Base-by-base conservation (phyloP, 2,888 invertebrate species). In the Trissolcus japonicus region DNA sequence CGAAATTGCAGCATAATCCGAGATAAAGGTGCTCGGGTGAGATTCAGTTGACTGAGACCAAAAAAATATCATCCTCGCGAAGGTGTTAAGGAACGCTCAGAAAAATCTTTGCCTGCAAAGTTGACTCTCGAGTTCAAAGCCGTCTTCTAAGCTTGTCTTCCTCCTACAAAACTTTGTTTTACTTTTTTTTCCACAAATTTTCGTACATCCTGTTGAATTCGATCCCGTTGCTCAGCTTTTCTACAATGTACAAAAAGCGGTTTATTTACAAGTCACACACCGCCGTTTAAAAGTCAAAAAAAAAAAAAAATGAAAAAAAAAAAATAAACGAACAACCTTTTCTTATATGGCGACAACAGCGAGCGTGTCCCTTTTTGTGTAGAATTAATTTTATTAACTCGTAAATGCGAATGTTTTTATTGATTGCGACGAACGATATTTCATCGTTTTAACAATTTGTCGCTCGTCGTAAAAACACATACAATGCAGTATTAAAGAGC, bases 361-460 rank as follows among this genome's bases (percentile, higher is more conserved):
- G 9, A 29, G n/a, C 2, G 19, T 35, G 35, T 7, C 11, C 11
- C 11, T 25, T 57, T 60, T 48, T 59, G 48, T 29, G 59, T 17
- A n/a, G 48, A 48, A 29, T 29, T 48, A 13, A 59, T 61, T 61
- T 61, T 61, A 61, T 61, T 50, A 61, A 61, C 61, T 61, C 61
- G 40, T 61, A 61, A 61, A 61, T 51, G 51, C 50, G 61, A 51
- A 46, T 59, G 35, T 61, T 61, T 61, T 61, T 61, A 61, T 50
- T 50, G 60, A 61, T 25, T 40, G 17, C 60, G 50, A 46, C 14
- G 55, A 63, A 54, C 29, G 25, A 63, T 63, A 63, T 63, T 63
- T 63, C 55, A 46, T 40, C 25, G 63, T 41, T 63, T 63, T 46
- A 46, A 63, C 25, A 63, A 55, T 63, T 63, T 63, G 54, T 62